These are phyloP conservation scores for Panzeria rudis DNA, from an alignment of 2,888 invertebrate species.

Conservation along the genomic window DNA sequence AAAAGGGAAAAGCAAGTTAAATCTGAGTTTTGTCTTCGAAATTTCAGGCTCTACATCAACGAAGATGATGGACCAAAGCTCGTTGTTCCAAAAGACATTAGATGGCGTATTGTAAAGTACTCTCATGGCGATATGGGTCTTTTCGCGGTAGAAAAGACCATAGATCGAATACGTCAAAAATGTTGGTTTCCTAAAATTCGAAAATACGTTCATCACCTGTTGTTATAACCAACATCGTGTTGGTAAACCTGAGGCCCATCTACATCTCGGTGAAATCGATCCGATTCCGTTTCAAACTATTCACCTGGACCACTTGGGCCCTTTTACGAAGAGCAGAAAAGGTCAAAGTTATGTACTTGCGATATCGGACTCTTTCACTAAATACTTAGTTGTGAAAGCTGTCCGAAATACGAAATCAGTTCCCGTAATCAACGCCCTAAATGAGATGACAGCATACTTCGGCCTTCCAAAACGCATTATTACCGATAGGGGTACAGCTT, in stretches of 20 bases:
- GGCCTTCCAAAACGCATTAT: background rate
- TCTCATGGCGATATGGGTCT: constrained; percentile 1
- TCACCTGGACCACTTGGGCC: constrained; percentile 60
- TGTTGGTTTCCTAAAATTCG: constrained; percentile 21
- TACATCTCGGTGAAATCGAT: background rate
- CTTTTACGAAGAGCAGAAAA: constrained; percentile 29
- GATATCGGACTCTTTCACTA: constrained; percentile 49
- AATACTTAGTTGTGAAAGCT: constrained; percentile 57
- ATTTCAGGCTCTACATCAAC: constrained; percentile 29
- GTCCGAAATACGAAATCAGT: constrained; percentile 50
- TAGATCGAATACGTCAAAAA: background rate
- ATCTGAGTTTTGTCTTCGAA: constrained; percentile 13
- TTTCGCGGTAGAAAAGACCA: background rate
- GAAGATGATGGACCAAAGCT: background rate
- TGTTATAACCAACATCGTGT: background rate
- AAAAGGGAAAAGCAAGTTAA: constrained; percentile 11
- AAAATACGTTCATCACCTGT: background rate
- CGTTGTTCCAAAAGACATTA: background rate
- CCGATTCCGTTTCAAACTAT: constrained; percentile 52
- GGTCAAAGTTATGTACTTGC: constrained; percentile 59
- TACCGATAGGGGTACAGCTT: constrained; percentile 72
- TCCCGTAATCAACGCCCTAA: constrained; percentile 59
- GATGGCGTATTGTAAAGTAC: constrained; percentile 5
- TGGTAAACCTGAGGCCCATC: constrained; percentile 35
- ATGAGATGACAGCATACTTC: background rate